These are phyloP conservation scores for Andrena trimmerana DNA, from an alignment of 2,888 invertebrate genomes.

Conservation along the genomic window DNA sequence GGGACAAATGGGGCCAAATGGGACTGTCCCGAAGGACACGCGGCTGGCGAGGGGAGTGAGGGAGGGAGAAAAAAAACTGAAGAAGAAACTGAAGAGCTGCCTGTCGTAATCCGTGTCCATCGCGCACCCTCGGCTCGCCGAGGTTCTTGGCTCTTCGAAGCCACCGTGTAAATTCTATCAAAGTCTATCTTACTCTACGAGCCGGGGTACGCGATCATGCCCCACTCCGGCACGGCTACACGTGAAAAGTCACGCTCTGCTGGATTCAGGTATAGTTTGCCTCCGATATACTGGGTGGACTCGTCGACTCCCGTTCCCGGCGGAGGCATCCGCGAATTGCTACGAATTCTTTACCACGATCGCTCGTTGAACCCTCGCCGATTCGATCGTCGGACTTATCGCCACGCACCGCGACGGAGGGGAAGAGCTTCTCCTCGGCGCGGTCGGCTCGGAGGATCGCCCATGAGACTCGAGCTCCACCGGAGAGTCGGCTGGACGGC, in stretches of 20 bases:
- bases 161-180: slow-evolving; percentile 77
- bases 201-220: slow-evolving; percentile 67
- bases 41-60: not conserved
- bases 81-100: slow-evolving; percentile 59
- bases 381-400: not conserved
- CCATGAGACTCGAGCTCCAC: too few species aligned
- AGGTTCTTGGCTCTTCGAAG: slow-evolving; percentile 67
- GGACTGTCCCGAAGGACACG: slow-evolving; percentile 40
- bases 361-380: not conserved
- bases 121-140: slow-evolving; percentile 51
- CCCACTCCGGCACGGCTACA: slow-evolving; percentile 75
- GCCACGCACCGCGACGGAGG: not conserved
- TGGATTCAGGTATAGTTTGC: slow-evolving; percentile 76
- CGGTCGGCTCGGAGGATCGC: too few species aligned
- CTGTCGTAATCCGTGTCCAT: slow-evolving; percentile 69
- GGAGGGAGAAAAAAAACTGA: not conserved
- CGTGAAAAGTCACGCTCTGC: slow-evolving; percentile 82
- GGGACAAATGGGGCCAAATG: slow-evolving; percentile 57
- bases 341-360: not conserved
- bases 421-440: not conserved
- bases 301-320: slow-evolving; percentile 24
- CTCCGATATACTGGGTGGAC: slow-evolving; percentile 77
- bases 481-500: not conserved
- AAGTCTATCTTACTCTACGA: slow-evolving; percentile 75
- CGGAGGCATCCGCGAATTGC: not conserved